Evolutionary conservation across 2,797 vertebrate genomes (phyloP).

Genomic region (Eospalax fontanierii): DNA sequence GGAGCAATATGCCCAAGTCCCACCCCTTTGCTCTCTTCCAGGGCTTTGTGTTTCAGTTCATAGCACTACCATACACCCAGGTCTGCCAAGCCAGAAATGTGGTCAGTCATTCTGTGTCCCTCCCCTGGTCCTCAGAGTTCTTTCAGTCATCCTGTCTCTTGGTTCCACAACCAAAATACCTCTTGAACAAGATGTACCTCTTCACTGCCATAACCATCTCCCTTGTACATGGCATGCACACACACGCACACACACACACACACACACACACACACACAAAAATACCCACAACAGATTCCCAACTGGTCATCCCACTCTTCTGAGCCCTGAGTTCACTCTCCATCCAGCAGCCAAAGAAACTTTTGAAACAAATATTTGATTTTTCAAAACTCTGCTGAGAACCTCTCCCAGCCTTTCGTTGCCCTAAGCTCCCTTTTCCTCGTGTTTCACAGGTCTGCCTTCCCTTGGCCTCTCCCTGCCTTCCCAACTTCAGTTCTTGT

Average conservation of each 20-base stretch:
- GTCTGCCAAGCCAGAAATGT: background rate
- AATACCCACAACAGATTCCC: background rate
- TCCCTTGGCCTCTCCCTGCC: background rate
- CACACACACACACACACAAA: too few relatives aligned
- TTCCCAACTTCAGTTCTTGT: background rate
- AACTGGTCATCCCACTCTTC: background rate
- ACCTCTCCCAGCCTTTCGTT: background rate
- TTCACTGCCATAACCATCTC: background rate
- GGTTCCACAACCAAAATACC: background rate
- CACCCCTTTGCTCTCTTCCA: background rate
- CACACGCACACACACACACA: too few relatives aligned
- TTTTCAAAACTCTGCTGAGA: slow-evolving; percentile 21
- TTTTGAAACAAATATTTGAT: background rate
- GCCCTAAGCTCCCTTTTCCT: background rate
- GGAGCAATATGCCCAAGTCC: background rate
- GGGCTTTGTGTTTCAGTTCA: background rate
- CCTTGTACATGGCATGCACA: background rate
- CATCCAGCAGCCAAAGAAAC: background rate
- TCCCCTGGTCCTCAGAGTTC: background rate
- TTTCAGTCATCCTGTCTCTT: background rate
- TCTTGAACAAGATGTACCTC: background rate
- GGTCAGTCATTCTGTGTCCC: background rate
- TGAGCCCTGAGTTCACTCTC: background rate
- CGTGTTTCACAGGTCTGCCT: background rate
- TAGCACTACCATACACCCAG: background rate